Conservation (phyloP, 1,140 invertebrate species). For the Drosophila lini region DNA sequence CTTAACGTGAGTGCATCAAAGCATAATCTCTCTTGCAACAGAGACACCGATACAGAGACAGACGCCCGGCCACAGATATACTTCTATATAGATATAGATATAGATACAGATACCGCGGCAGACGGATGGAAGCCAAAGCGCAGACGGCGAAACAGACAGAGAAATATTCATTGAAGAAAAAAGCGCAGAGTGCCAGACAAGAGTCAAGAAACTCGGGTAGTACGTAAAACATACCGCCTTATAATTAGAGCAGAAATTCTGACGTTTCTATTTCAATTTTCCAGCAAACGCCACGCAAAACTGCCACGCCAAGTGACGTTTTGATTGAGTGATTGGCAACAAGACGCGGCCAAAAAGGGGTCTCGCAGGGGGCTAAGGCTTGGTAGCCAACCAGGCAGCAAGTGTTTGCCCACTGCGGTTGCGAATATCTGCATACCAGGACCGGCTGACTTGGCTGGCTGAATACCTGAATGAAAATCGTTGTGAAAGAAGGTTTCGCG, state of each 20-base stretch:
- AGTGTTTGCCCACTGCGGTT: constrained; percentile 80
- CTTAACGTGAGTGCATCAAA: constrained; percentile 83
- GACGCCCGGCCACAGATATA: constrained; percentile 1
- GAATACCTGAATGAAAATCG: constrained; percentile 79
- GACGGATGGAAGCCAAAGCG: constrained; percentile 54
- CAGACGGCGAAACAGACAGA: constrained; percentile 59
- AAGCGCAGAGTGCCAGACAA: constrained; percentile 42
- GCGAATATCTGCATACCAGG: constrained; percentile 80
- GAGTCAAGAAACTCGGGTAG: constrained; percentile 77
- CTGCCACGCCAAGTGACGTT: constrained; percentile 84
- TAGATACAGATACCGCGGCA: constrained; percentile 25
- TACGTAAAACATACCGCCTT: constrained; percentile 82
- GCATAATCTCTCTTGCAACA: constrained; percentile 83
- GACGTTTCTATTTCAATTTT: constrained; percentile 84
- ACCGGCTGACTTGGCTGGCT: constrained; percentile 12
- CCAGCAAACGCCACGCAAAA: constrained; percentile 81
- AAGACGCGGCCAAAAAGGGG: constrained; percentile 57
- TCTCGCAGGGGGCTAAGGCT: constrained; percentile 19
- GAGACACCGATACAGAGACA: constrained; percentile 43
- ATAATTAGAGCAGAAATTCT: constrained; percentile 84
- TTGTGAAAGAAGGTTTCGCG: constrained; percentile 79
- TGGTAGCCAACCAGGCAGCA: constrained; percentile 78
- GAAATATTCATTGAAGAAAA: constrained; percentile 48
- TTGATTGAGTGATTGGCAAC: constrained; percentile 84
- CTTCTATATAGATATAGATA: constrained; percentile 6